phyloP scores from a whole-genome alignment of 2,888 invertebrate genomes.

The Lutraria lutraria region DNA sequence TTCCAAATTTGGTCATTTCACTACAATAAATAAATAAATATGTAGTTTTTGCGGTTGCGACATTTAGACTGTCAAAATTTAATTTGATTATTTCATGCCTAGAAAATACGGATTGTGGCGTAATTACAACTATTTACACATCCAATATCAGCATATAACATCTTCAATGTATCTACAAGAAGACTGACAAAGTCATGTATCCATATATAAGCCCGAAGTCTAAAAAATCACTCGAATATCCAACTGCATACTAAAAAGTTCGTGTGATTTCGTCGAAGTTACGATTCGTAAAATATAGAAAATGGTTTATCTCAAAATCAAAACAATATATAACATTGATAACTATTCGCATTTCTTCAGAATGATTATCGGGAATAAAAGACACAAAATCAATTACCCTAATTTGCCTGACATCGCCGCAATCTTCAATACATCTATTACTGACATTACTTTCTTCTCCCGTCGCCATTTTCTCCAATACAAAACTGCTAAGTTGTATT shows the following conservation, averaged over 20 bases:
- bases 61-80: background rate
- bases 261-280: conserved; percentile 9
- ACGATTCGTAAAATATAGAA: background rate
- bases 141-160: background rate
- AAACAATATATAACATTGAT: background rate
- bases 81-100: background rate
- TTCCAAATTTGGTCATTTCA: background rate
- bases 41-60: conserved; percentile 34
- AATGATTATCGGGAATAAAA: conserved; percentile 4
- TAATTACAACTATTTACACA: background rate
- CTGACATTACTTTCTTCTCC: conserved; percentile 31
- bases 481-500: conserved; percentile 25
- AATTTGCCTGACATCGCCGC: conserved; percentile 26
- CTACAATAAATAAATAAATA: background rate
- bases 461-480: conserved; percentile 68
- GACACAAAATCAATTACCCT: conserved; percentile 35
- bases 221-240: background rate
- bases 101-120: background rate
- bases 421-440: conserved; percentile 42
- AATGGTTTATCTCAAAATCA: background rate
- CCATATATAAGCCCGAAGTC: background rate
- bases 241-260: background rate
- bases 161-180: background rate
- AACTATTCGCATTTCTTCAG: background rate
- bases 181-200: background rate